Conservation (phyloP, 2,797 vertebrate genomes). For the Siniperca undulata region DNA sequence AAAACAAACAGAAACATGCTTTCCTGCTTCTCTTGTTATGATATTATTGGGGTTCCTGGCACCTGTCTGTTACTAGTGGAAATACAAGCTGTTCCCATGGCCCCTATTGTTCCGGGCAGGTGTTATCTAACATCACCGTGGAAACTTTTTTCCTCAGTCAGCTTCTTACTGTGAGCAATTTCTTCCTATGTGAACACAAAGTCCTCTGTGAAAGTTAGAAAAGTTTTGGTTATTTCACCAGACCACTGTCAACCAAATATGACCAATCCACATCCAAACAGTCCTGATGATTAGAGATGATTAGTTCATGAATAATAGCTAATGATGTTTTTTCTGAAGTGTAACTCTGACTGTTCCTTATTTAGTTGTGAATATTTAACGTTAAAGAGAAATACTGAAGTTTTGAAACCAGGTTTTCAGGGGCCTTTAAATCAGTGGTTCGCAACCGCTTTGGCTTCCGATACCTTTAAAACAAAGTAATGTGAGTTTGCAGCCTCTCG, state of each 20-base stretch:
- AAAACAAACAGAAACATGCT: slow-evolving; percentile 54
- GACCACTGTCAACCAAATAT: not conserved
- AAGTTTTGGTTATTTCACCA: not conserved
- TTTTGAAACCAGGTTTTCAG: not conserved
- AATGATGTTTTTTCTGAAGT: not conserved
- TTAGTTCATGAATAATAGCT: not conserved
- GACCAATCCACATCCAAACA: not conserved
- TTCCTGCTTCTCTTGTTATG: slow-evolving; percentile 74
- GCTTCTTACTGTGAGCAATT: not conserved
- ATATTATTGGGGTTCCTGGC: slow-evolving; percentile 66
- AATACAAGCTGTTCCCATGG: slow-evolving; percentile 49
- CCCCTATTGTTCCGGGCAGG: slow-evolving; percentile 59
- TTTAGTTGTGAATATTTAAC: not conserved
- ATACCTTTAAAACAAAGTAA: not conserved
- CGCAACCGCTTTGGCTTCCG: not conserved
- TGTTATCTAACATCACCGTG: slow-evolving; percentile 40
- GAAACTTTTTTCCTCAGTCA: not conserved
- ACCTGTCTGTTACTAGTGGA: slow-evolving; percentile 55
- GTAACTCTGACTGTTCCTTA: not conserved
- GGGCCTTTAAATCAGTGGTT: not conserved
- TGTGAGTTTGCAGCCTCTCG: no score
- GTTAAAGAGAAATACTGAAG: not conserved
- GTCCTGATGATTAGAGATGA: no score
- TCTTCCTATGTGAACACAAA: slow-evolving; percentile 1
- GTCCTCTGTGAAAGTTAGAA: not conserved